Base-by-base conservation (phyloP, 1,140 invertebrate genomes). In the Hydropsyche tenuis region DNA sequence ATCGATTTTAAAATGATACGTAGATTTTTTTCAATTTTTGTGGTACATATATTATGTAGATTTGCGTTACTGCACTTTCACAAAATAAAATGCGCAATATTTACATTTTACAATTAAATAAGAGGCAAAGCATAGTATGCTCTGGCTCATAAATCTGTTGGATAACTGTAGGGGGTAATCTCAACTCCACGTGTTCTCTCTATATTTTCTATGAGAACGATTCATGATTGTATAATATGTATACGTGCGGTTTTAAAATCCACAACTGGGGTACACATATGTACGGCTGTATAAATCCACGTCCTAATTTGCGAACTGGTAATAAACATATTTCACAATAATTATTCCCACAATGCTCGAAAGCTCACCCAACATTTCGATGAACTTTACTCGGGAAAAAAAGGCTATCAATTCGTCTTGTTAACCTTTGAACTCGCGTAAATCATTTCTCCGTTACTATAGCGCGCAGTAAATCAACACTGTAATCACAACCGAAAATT, bases 71-170 rank as follows among this genome's bases (percentile, higher is more conserved):
- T n/a, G 30, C 9, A 9, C 30, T 37, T 37, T 37, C 30, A 37
- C 30, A 18, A 65, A 37, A 65, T 65, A 65, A 27, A 65, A 37
- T 25, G 25, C 12, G 27, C 63, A 37, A 18, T 18, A 37, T 68
- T 45, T 68, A 45, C 65, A 46, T 43, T 46, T 22, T 25, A 68
- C 65, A 68, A 68, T 68, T 68, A 68, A 68, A 68, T 37, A 16
- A 30, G 65, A 45, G 45, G 43, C 18, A 23, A 46, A 68, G 45
- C 65, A 45, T 68, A n/a, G 30, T 30, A 16, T 46, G 65, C 43
- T 46, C 45, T 46, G 65, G 16, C 42, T 46, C 65, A 45, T 68
- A 68, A 68, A 68, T 68, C 65, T 68, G 43, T 48, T 48, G 45
- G 45, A 6, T 25, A 68, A 68, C 65, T 30, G 20, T 45, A 45